phyloP scores from a whole-genome alignment of 92 coral and sea anemone genomes.

The Pocillopora meandrina region DNA sequence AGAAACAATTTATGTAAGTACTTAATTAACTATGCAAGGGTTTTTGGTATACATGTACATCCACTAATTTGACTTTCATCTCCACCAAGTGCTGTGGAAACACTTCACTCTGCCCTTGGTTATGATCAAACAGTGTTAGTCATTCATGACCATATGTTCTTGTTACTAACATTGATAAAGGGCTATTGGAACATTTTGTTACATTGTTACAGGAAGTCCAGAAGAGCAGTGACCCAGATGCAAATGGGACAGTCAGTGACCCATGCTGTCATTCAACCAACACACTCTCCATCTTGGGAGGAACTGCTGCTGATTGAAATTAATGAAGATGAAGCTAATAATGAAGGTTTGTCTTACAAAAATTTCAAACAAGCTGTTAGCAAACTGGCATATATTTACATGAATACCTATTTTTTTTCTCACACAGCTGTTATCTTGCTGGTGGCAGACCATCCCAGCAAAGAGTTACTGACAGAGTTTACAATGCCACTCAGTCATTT shows the following conservation, averaged over 20 bases:
- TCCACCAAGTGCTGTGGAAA: too few species aligned
- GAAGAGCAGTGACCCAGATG: slow-evolving; percentile 48
- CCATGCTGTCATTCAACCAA: slow-evolving; percentile 81
- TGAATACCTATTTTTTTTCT: background rate
- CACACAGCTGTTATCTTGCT: slow-evolving; percentile 62
- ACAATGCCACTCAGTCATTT: slow-evolving; percentile 72
- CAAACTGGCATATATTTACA: too few species aligned
- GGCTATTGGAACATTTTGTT: background rate
- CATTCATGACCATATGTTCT: too few species aligned
- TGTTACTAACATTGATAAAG: too few species aligned
- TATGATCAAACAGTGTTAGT: too few species aligned
- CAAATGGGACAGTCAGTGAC: slow-evolving; percentile 74
- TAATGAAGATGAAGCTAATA: slow-evolving; percentile 56
- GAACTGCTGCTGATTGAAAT: slow-evolving; percentile 77
- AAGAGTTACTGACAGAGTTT: slow-evolving; percentile 77
- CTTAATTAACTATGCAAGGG: too few species aligned
- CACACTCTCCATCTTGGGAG: slow-evolving; percentile 87
- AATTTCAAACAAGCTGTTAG: too few species aligned
- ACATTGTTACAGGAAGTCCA: slow-evolving; percentile 57
- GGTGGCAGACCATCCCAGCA: slow-evolving; percentile 84
- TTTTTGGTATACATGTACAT: too few species aligned
- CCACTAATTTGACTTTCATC: too few species aligned
- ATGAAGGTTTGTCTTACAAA: slow-evolving; percentile 62
- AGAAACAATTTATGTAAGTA: too few species aligned
- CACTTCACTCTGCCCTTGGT: too few species aligned